These are phyloP conservation scores for Limnephilus lunatus DNA, from an alignment of 2,888 invertebrate genomes.

Conservation along the genomic window DNA sequence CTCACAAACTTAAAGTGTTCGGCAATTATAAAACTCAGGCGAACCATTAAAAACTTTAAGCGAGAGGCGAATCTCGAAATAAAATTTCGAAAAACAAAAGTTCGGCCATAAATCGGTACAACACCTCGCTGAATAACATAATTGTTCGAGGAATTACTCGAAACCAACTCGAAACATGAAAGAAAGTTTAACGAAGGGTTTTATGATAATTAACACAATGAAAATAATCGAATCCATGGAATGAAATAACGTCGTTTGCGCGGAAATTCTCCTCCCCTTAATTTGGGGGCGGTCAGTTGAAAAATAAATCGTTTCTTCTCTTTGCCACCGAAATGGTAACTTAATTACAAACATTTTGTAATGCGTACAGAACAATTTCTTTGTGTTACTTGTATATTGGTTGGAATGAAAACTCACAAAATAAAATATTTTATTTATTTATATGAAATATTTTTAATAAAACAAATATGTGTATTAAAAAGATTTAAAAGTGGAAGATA, in stretches of 20 bases:
- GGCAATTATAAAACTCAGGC: neutral
- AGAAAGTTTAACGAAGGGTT: slow-evolving; percentile 12
- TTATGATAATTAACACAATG: slow-evolving; percentile 20
- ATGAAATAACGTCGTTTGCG: slow-evolving; percentile 7
- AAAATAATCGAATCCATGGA: slow-evolving; percentile 15
- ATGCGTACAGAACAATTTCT: neutral
- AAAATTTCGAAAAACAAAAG: neutral
- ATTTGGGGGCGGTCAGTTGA: neutral
- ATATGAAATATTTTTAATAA: too few species aligned
- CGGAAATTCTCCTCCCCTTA: neutral
- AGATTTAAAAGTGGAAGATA: too few species aligned
- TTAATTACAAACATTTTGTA: neutral
- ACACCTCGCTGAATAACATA: slow-evolving; percentile 14
- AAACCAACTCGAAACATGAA: slow-evolving; percentile 8
- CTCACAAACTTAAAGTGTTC: neutral
- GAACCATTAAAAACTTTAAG: neutral
- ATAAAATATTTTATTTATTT: neutral
- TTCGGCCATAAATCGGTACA: neutral
- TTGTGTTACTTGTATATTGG: neutral
- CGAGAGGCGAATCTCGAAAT: neutral
- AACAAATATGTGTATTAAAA: too few species aligned
- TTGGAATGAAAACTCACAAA: neutral
- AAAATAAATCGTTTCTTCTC: neutral
- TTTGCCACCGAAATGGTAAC: neutral
- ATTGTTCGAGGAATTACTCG: slow-evolving; percentile 12